A percentile compares a stretch with the other conserved stretches of the same genome.
Evolutionary conservation across 2,888 invertebrate genomes (phyloP).

Genomic region (Scrobipalpa costella): DNA sequence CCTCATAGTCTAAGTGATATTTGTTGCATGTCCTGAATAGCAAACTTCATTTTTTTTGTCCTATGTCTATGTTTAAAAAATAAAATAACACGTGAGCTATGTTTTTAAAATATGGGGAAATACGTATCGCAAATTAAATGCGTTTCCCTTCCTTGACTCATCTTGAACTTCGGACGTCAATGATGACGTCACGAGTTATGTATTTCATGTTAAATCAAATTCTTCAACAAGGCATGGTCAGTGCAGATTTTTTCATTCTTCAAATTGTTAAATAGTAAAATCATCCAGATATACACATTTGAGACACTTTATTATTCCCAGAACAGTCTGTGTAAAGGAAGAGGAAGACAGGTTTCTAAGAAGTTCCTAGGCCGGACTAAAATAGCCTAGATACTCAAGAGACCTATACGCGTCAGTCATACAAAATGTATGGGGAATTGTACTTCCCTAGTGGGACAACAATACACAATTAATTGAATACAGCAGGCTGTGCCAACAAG

Average conservation of each 20-base stretch:
- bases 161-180: slow-evolving; percentile 4
- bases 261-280: neutral
- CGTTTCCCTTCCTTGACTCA: slow-evolving; percentile 7
- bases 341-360: slow-evolving; percentile 3
- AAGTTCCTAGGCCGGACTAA: neutral
- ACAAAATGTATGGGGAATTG: neutral
- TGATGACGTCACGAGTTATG: neutral
- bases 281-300: neutral
- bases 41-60: too few relatives aligned
- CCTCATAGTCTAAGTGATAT: too few relatives aligned
- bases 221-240: too few relatives aligned
- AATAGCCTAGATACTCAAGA: neutral
- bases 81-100: neutral
- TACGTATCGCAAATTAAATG: neutral
- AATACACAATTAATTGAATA: slow-evolving; percentile 7
- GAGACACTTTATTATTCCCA: neutral
- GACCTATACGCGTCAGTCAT: neutral
- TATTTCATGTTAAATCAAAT: too few relatives aligned
- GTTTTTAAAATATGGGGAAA: slow-evolving; percentile 1
- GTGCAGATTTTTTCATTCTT: too few relatives aligned
- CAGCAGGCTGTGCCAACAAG: slow-evolving; percentile 16
- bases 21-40: too few relatives aligned
- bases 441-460: slow-evolving; percentile 3
- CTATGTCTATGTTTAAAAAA: neutral
- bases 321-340: neutral